Base-by-base conservation (phyloP, 2,888 invertebrate species). In the Dasysyrphus albostriatus region DNA sequence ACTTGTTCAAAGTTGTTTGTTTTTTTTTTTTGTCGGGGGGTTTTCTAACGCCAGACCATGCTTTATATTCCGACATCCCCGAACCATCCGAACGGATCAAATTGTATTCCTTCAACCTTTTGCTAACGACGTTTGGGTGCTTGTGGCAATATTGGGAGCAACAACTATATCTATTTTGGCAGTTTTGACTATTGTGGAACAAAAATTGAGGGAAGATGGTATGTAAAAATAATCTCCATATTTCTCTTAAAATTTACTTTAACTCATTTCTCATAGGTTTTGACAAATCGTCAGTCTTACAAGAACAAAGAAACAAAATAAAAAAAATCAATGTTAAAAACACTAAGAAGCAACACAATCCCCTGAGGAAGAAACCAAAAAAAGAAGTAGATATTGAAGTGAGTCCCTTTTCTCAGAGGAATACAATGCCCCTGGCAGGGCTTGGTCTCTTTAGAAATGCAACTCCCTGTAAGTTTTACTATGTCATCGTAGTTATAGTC, bases 21-120 rank as follows among this genome's bases (percentile, higher is more conserved):
- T 75, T 73, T 73, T 37, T 16, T 65, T 63, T 80, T 14, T 6
- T 32, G 32, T 6, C 10, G 1, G 5, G 1, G 5, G 29, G 2
- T 44, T 67, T 67, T 49, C 8, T n/a, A 29, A 44, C 10, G 44
- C 39, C 39, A 95, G 96, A 82, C 94, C 95, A 2, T 93, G 94
- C 59, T 95, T 96, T 89, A 94, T 96, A 81, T 95, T 96, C 89
- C 94, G 95, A 0, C 95, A 95, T 90, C 96, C 96, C 0, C 94
- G 95, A 88, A 93, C 93, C 51, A 93, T 94, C 0, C 93, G 94
- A 54, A 94, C 94, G 29, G 94, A 95, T 89, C 94, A 94, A 83
- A 94, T 94, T 51, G 94, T 95, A 34, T 96, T 95, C 90, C 93
- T 95, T 0, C 94, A 95, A 39, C 96, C 96, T 0, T 93, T 96